A percentile compares a stretch with the other conserved stretches of the same genome.
These are phyloP conservation scores for Xiphophorus couchianus DNA, from an alignment of 2,113 vertebrate genomes.

Conservation along the genomic window DNA sequence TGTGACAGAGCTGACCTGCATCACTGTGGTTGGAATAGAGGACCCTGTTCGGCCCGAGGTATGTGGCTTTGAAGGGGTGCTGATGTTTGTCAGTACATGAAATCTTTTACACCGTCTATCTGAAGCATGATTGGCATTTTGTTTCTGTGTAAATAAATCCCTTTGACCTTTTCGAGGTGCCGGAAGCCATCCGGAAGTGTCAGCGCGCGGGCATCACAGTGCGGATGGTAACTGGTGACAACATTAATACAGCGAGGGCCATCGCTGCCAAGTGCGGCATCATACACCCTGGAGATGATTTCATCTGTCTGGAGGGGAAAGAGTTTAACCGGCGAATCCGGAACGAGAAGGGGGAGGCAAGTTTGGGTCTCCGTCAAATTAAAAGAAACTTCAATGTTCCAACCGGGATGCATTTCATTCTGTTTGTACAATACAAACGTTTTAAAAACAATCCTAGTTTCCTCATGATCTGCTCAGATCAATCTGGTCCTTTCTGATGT, in stretches of 20 bases:
- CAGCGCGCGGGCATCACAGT: constrained; percentile 92
- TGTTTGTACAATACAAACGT: background rate
- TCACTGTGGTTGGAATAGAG: constrained; percentile 90
- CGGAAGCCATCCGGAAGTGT: constrained; percentile 90
- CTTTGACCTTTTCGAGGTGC: constrained; percentile 79
- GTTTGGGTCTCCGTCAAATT: background rate
- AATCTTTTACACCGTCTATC: background rate
- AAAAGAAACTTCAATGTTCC: background rate
- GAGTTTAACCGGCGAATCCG: constrained; percentile 91
- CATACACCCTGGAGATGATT: constrained; percentile 90
- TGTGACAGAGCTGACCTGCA: constrained; percentile 86
- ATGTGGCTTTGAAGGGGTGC: background rate
- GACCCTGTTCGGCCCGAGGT: constrained; percentile 92
- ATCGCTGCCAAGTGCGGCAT: constrained; percentile 92
- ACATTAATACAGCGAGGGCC: constrained; percentile 90
- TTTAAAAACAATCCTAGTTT: background rate
- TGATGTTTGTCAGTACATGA: background rate
- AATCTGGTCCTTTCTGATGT: background rate
- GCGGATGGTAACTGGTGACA: constrained; percentile 92
- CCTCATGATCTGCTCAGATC: background rate
- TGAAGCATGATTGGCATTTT: background rate
- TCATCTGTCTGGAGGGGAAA: constrained; percentile 90
- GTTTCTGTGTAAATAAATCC: background rate
- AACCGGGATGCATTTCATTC: background rate
- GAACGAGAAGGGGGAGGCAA: constrained; percentile 92